These are phyloP conservation scores for Lampris megalopsis DNA, from an alignment of 2,113 vertebrate species.

Conservation along the genomic window DNA sequence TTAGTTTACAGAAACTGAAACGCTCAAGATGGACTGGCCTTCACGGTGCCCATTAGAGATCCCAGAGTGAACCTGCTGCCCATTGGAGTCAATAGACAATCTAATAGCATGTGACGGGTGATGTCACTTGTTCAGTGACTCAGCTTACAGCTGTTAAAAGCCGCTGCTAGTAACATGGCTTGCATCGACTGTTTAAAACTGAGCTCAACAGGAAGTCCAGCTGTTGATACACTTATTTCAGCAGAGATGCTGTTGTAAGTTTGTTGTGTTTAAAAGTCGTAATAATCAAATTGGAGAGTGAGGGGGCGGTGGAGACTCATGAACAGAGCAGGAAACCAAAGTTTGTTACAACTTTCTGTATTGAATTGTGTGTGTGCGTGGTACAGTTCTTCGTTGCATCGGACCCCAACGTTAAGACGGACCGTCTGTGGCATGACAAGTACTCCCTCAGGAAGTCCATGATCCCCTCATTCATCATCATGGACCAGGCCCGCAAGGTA, in stretches of 20 bases:
- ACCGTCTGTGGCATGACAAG: constrained; percentile 98
- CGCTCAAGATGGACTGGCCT: not conserved
- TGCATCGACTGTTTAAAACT: no score
- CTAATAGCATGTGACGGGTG: constrained; percentile 34
- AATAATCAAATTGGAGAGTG: no score
- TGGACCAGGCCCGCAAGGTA: constrained; percentile 97
- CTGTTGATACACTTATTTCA: no score
- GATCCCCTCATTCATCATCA: constrained; percentile 98
- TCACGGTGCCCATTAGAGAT: not conserved
- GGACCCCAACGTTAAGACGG: constrained; percentile 96
- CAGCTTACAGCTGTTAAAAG: no score
- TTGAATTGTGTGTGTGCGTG: constrained; percentile 6
- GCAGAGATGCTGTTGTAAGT: no score
- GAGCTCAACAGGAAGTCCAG: no score
- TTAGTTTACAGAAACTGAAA: not conserved
- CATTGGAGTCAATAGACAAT: constrained; percentile 5
- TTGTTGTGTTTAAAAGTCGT: no score
- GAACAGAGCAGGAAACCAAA: no score
- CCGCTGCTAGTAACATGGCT: no score
- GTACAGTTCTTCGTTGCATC: constrained; percentile 96
- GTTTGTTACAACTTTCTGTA: not conserved
- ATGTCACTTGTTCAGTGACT: not conserved
- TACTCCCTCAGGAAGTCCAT: constrained; percentile 96
- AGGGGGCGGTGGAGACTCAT: no score
- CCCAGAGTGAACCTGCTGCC: not conserved